Percentiles rank a stretch among this genome's conserved stretches.
phyloP scores from a whole-genome alignment of 2,113 vertebrate genomes.

The Rhinolophus ferrumequinum region DNA sequence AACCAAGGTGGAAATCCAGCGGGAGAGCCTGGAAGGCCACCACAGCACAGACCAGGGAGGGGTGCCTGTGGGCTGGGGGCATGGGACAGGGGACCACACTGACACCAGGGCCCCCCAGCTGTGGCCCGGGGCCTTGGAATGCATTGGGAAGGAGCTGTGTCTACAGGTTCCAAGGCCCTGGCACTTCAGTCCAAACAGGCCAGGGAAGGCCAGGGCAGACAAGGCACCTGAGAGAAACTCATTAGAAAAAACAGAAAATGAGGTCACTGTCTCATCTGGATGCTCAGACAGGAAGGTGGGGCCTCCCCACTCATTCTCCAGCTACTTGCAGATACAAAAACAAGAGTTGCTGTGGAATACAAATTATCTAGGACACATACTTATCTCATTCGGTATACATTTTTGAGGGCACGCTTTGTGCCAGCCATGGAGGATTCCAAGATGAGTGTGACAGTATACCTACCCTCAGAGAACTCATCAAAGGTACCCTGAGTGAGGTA shows the following conservation, averaged over 20 bases:
- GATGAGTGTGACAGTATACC: not conserved
- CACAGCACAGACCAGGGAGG: not conserved
- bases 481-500: not conserved
- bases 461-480: not conserved
- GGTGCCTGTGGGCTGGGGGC: not conserved
- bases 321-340: slow-evolving; percentile 7
- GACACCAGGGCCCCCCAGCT: not conserved
- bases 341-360: not conserved
- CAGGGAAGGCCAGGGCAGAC: not conserved
- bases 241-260: slow-evolving; percentile 26
- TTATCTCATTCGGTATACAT: not conserved
- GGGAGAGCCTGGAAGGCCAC: not conserved
- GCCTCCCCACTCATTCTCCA: not conserved
- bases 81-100: too few species aligned
- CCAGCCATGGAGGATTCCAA: not conserved
- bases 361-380: not conserved
- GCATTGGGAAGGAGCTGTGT: not conserved
- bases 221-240: not conserved
- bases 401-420: not conserved
- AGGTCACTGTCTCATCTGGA: slow-evolving; percentile 48
- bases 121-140: not conserved
- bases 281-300: not conserved
- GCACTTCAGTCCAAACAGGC: not conserved
- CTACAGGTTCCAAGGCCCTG: not conserved
- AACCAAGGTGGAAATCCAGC: not conserved